Conservation (phyloP, 2,113 vertebrate genomes). For the Etheostoma cragini region DNA sequence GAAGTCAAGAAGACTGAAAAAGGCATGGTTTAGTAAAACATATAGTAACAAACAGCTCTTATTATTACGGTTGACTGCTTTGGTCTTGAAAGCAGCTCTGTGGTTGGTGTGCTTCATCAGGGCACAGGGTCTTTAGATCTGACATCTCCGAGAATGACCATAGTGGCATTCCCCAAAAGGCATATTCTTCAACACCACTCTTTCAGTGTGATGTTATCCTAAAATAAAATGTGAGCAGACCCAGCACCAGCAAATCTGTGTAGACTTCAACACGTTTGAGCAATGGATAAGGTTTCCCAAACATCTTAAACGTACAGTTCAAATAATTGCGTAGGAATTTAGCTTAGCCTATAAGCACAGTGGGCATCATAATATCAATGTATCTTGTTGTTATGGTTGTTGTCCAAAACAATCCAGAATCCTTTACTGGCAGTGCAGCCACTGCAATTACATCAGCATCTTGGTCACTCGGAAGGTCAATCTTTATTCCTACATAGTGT, state of each 20-base stretch:
- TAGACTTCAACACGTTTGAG: background rate
- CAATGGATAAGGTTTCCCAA: background rate
- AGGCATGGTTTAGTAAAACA: constrained; percentile 1
- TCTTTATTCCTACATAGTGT: background rate
- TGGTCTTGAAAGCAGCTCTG: constrained; percentile 44
- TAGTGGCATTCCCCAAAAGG: constrained; percentile 26
- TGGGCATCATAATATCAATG: background rate
- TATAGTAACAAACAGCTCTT: background rate
- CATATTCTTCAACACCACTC: constrained; percentile 26
- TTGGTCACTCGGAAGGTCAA: background rate
- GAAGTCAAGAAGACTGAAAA: constrained; percentile 10
- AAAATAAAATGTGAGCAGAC: constrained; percentile 26
- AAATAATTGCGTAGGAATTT: background rate
- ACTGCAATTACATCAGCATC: background rate
- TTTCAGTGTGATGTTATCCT: constrained; percentile 20
- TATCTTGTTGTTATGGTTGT: background rate
- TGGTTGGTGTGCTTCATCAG: constrained; percentile 16
- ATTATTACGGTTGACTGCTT: constrained; percentile 37
- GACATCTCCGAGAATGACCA: constrained; percentile 41
- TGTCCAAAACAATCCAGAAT: background rate
- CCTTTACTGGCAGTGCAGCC: constrained; percentile 1
- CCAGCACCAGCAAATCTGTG: constrained; percentile 9
- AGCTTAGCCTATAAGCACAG: background rate
- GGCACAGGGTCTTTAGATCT: constrained; percentile 11
- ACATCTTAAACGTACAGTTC: constrained; percentile 18